A percentile compares a stretch with the other conserved stretches of the same genome.
Conservation (phyloP, 2,888 invertebrate genomes). For the Gasteruption jaculator region DNA sequence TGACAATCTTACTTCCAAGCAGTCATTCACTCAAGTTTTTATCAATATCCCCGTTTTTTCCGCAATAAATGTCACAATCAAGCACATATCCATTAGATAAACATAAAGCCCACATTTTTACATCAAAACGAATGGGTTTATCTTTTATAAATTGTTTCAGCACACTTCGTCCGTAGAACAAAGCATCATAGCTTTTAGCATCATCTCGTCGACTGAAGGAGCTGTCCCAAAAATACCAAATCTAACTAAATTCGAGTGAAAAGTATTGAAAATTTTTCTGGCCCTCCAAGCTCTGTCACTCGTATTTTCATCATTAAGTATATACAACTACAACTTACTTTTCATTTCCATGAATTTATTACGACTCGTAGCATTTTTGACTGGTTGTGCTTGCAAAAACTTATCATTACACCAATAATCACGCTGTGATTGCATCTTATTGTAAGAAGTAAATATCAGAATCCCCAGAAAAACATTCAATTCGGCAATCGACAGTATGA, state of each 20-base stretch:
- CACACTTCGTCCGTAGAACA: conserved; percentile 7
- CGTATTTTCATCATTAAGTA: not conserved
- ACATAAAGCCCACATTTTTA: conserved; percentile 11
- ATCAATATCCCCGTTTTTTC: conserved; percentile 3
- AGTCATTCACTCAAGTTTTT: too few species aligned
- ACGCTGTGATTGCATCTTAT: too few species aligned
- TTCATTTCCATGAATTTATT: conserved; percentile 1
- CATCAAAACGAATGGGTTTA: conserved; percentile 7
- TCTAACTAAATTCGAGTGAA: conserved; percentile 1
- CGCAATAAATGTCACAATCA: conserved; percentile 9
- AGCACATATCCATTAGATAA: conserved; percentile 5
- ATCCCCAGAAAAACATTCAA: too few species aligned
- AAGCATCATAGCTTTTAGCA: too few species aligned
- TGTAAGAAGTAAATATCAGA: too few species aligned
- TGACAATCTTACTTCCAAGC: too few species aligned
- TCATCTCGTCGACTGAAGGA: conserved; percentile 11
- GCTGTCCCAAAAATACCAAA: conserved; percentile 1
- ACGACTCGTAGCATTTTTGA: too few species aligned
- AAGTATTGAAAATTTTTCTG: not conserved
- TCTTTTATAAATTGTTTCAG: conserved; percentile 9
- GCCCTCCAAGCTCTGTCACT: not conserved
- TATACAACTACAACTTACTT: not conserved
- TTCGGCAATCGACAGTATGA: not conserved
- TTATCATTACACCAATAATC: too few species aligned
- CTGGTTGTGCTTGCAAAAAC: too few species aligned